Evolutionary conservation across 2,113 vertebrate species (phyloP).

Genomic region (Lophotis ruficrista): DNA sequence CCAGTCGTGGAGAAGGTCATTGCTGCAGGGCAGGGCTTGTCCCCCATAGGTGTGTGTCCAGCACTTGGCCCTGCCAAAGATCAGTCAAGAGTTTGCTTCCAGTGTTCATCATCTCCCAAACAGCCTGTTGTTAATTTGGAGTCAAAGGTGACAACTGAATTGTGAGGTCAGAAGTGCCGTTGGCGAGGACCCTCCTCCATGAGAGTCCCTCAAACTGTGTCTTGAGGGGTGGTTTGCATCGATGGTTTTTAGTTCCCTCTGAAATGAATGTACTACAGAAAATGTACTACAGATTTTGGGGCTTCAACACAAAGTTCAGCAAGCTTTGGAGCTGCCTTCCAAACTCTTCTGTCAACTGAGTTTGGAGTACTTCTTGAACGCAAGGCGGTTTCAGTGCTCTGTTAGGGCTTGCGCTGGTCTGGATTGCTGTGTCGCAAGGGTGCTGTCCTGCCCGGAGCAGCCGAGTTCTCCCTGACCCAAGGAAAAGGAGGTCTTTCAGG

Average conservation of each 20-base stretch:
- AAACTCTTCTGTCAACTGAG: not conserved
- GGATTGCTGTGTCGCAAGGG: rapidly evolving
- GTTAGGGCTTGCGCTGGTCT: not conserved
- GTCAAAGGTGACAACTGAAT: not conserved
- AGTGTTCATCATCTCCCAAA: not conserved
- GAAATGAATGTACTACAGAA: not conserved
- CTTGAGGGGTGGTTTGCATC: not conserved
- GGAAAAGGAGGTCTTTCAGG: not conserved
- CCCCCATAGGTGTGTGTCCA: rapidly evolving
- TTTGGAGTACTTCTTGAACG: too few species aligned
- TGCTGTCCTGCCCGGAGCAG: not conserved
- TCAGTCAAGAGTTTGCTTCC: not conserved
- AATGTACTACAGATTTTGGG: not conserved
- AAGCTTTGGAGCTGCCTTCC: not conserved
- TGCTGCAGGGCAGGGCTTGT: not conserved
- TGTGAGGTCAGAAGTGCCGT: not conserved
- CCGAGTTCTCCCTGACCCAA: not conserved
- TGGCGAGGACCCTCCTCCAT: not conserved
- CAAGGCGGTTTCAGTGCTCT: rapidly evolving
- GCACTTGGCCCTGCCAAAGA: not conserved
- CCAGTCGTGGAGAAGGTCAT: not conserved
- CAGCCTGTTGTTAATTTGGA: rapidly evolving
- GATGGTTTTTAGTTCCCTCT: not conserved
- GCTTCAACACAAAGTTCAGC: not conserved
- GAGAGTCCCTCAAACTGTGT: not conserved